Evolutionary conservation across 2,888 invertebrate species (phyloP).

Genomic region (Eupithecia subumbrata): DNA sequence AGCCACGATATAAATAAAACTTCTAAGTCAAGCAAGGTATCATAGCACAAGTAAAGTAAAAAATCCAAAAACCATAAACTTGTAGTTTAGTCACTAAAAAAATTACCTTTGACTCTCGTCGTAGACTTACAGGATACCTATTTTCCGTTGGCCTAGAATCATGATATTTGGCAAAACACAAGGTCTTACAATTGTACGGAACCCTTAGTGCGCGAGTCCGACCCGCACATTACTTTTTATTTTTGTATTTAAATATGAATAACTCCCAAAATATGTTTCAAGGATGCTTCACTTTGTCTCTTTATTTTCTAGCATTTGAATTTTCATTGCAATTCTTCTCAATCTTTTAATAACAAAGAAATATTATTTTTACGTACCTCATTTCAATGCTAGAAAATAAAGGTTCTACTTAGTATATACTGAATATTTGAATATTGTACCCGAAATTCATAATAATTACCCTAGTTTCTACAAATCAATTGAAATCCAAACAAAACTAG

Average conservation of each 20-base stretch:
- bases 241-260: neutral
- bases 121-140: too few species aligned
- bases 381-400: slow-evolving; percentile 17
- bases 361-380: neutral
- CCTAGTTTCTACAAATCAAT: neutral
- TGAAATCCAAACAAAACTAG: neutral
- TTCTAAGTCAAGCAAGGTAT: too few species aligned
- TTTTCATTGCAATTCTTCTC: neutral
- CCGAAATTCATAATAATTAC: slow-evolving; percentile 18
- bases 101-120: too few species aligned
- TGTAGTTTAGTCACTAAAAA: too few species aligned
- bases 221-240: too few species aligned
- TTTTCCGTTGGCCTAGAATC: too few species aligned
- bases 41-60: too few species aligned
- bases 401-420: neutral
- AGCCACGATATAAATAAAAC: too few species aligned
- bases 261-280: slow-evolving; percentile 8
- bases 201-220: too few species aligned
- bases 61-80: too few species aligned
- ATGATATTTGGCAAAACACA: too few species aligned
- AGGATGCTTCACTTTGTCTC: slow-evolving; percentile 7
- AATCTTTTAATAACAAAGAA: neutral
- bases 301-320: slow-evolving; percentile 15
- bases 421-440: slow-evolving; percentile 27
- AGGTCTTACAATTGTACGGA: too few species aligned